Evolutionary conservation across 2,113 vertebrate species (phyloP).

Genomic region (Actinemys pallida): DNA sequence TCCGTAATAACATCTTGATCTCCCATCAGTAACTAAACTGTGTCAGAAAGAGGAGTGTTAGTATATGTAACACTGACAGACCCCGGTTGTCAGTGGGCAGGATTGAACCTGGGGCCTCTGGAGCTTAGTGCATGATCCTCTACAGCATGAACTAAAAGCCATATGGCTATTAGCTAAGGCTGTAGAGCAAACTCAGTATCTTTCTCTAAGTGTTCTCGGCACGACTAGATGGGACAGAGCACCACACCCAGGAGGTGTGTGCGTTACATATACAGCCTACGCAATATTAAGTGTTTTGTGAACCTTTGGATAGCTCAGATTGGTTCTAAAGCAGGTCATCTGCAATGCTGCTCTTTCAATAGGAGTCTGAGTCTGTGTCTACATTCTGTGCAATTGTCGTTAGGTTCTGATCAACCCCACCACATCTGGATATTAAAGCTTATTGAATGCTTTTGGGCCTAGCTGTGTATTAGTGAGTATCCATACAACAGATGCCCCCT

Average conservation of each 20-base stretch:
- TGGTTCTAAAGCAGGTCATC: background rate
- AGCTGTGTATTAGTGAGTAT: background rate
- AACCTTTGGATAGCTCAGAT: background rate
- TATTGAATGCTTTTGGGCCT: background rate
- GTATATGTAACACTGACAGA: too few relatives aligned
- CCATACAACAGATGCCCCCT: background rate
- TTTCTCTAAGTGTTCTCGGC: too few relatives aligned
- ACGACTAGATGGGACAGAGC: too few relatives aligned
- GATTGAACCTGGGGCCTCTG: too few relatives aligned
- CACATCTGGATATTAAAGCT: background rate
- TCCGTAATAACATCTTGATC: background rate
- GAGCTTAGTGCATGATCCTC: too few relatives aligned
- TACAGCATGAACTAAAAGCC: too few relatives aligned
- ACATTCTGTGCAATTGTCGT: background rate
- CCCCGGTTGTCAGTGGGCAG: too few relatives aligned
- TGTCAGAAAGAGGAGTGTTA: background rate
- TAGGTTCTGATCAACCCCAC: background rate
- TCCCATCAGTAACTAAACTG: slow-evolving; percentile 46
- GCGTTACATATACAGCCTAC: too few relatives aligned
- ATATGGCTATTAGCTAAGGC: too few relatives aligned
- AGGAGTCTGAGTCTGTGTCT: background rate
- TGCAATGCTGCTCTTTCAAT: background rate
- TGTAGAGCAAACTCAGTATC: too few relatives aligned
- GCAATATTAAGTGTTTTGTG: background rate
- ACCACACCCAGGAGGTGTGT: too few relatives aligned